Base-by-base conservation (phyloP, 2,797 vertebrate genomes). In the Cuniculus paca region DNA sequence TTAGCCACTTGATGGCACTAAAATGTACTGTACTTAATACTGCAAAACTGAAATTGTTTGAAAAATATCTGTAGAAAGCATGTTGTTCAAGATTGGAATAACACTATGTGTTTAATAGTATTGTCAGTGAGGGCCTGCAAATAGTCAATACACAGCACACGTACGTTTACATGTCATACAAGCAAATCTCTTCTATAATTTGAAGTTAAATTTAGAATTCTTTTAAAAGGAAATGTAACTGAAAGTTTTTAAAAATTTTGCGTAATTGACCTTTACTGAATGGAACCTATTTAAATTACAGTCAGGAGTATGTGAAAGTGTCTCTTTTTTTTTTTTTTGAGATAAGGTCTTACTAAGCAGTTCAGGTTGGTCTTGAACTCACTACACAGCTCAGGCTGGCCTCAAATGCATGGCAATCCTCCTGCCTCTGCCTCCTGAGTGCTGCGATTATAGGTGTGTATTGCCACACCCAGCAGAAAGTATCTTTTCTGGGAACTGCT, bases 1-100 rank as follows among this genome's bases (percentile, higher is more conserved):
- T 72, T 78, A 70, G 78, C 93, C 95, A 95, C 83, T 92, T 92
- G 97, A 92, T 90, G 94, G 96, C 95, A 96, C 83, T 95, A 96
- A 70, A 95, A 0, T 31, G 2, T 26, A 91, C 2, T 85, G 9
- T 52, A 88, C 65, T 94, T 74, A 39, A 94, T 61, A 94, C 7
- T 88, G 28, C 13, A 42, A 78, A 92, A 6, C 48, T 58, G 65
- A 90, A 70, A 92, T 91, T 75, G 42, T 86, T 24, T 22, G 82
- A 83, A 95, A 91, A 68, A 28, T 22, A 74, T 58, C 19, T 78
- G 28, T 9, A 92, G 65, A 90, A 91, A 85, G 48, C 13, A 86
- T 3, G n/a, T 0, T 72, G 50, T 45, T 90, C 52, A 86, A 90
- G 83, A 39, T 2, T 48, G 10, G 34, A 89, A 79, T 77, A 83